These are phyloP conservation scores for Heliothis subflexa DNA, from an alignment of 1,140 invertebrate species.

Conservation along the genomic window DNA sequence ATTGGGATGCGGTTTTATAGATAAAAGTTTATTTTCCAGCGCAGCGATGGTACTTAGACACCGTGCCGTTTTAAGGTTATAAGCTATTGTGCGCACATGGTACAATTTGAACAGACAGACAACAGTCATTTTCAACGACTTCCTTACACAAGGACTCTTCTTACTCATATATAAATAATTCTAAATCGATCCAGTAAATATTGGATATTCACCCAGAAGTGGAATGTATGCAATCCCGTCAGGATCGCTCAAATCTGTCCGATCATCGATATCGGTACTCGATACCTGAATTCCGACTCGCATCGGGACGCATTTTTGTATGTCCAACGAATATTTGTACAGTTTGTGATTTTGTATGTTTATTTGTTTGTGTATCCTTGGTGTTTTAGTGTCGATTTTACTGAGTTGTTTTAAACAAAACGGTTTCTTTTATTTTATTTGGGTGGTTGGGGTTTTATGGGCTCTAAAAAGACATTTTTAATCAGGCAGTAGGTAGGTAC, in stretches of 20 bases:
- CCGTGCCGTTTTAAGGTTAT: no score
- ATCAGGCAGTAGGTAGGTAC: no score
- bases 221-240: slow-evolving; percentile 10
- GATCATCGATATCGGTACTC: background rate
- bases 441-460: background rate
- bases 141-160: background rate
- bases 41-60: no score
- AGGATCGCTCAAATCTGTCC: slow-evolving; percentile 12
- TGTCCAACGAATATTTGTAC: slow-evolving; percentile 21
- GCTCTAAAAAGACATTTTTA: no score
- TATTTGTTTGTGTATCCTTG: background rate
- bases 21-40: no score
- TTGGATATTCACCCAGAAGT: background rate
- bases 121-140: background rate
- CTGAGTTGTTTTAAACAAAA: background rate
- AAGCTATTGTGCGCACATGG: no score
- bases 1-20: no score
- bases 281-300: slow-evolving; percentile 16
- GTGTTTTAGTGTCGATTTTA: background rate
- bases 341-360: background rate
- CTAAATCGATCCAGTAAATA: slow-evolving; percentile 5
- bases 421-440: background rate
- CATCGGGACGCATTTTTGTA: slow-evolving; percentile 1
- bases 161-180: background rate
- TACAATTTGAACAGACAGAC: no score